phyloP scores from a whole-genome alignment of 1,140 invertebrate species.

The Drosophila jambulina region DNA sequence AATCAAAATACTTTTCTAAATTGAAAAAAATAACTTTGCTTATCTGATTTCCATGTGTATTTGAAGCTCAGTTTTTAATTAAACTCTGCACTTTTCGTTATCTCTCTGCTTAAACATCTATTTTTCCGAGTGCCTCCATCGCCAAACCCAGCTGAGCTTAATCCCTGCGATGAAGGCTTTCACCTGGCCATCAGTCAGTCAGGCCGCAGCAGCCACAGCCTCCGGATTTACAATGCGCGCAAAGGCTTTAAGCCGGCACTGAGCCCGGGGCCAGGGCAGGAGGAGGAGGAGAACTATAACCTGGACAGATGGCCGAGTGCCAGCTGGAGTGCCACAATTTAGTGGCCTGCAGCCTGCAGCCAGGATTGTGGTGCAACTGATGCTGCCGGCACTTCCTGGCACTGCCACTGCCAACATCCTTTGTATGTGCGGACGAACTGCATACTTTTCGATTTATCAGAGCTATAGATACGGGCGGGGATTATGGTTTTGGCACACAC shows the following conservation, averaged over 20 bases:
- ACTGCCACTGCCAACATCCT: constrained; percentile 3
- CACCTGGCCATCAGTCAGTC: constrained; percentile 47
- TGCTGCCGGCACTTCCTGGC: constrained; percentile 19
- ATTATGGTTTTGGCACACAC: constrained; percentile 47
- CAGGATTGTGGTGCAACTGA: constrained; percentile 35
- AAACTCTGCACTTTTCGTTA: background rate
- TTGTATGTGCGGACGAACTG: constrained; percentile 6
- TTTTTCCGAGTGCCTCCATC: constrained; percentile 3
- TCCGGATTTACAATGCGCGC: constrained; percentile 45
- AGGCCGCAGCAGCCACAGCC: constrained; percentile 40
- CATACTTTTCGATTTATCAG: constrained; percentile 43
- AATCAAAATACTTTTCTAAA: background rate
- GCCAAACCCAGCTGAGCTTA: constrained; percentile 5
- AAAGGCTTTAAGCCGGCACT: constrained; percentile 47
- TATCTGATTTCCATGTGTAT: too few relatives aligned
- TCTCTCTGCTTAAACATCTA: background rate
- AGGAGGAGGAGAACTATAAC: constrained; percentile 26
- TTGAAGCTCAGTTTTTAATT: background rate
- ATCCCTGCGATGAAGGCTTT: constrained; percentile 47
- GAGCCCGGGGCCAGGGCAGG: constrained; percentile 7
- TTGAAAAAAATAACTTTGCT: background rate
- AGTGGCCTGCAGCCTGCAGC: constrained; percentile 58
- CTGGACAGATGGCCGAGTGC: constrained; percentile 33
- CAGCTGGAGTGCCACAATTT: constrained; percentile 71
- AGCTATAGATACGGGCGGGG: constrained; percentile 30